Evolutionary conservation across 2,888 invertebrate species (phyloP), one percentile per base, ranked within the genome.

Genomic region (Thera obeliscata): DNA sequence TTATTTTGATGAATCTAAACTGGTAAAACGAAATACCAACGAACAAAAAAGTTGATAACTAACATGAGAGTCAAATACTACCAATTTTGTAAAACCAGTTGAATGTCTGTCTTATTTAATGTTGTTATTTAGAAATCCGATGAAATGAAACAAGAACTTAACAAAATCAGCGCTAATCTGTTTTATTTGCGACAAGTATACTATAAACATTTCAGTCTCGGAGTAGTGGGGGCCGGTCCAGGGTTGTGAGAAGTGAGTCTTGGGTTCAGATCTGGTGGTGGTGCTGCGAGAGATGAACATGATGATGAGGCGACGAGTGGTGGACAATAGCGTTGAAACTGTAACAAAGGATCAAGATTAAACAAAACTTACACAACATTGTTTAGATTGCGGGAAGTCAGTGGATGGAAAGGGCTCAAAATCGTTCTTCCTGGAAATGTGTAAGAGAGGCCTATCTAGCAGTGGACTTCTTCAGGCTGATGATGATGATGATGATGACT

Each of bases 251-350:
- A 12, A 55, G 59, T 6, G 50, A 9, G 12, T 55, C 57, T 12
- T 56, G 49, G 36, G 66, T 61, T 84, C 80, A 87, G 70, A 85
- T 80, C 67, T 74, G 72, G n/a, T 85, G 73, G 54, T 85, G 86
- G 64, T 91, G 91, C n/a, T 92, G 92, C 9, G 87, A 76, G n/a
- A 87, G 77, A 81, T 93, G 93, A 80, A 93, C 82, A 81, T 93
- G 93, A 82, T 93, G 93, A 85, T 93, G 93, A 75, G 93, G 93
- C 78, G 93, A 91, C 6, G 94, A 90, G 74, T 94, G 94, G 74
- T 94, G 93, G 64, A 95, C 94, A 75, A 94, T 89, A 70, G 95
- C 95, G 84, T 95, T 95, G 84, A 95, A 95, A 69, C 95, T 95
- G 83, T 66, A 87, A 81, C 83, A 82, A 74, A 50, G n/a, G 12